These are phyloP conservation scores for Podarcis muralis DNA, from an alignment of 2,113 vertebrate genomes.

Conservation along the genomic window DNA sequence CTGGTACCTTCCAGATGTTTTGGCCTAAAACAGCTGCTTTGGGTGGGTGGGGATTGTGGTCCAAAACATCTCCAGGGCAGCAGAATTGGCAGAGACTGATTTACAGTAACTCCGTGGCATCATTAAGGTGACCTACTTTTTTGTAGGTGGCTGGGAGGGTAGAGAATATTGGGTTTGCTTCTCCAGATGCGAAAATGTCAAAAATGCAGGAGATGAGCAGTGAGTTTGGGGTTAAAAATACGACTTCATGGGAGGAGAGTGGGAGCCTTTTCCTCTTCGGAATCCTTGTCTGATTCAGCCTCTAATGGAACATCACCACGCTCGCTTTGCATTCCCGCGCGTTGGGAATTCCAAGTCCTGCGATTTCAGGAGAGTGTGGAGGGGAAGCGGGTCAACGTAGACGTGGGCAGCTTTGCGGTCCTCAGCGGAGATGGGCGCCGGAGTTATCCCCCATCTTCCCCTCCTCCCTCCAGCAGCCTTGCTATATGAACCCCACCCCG, in stretches of 20 bases:
- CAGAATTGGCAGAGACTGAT: no score
- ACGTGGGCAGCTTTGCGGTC: neutral
- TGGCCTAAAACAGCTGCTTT: no score
- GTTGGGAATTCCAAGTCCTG: neutral
- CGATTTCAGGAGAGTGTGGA: neutral
- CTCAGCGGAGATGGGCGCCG: neutral
- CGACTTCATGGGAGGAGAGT: neutral
- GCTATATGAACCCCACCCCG: neutral
- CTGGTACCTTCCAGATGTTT: neutral
- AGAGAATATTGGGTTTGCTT: no score
- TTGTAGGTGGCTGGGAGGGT: neutral
- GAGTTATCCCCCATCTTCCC: neutral
- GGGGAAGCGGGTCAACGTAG: neutral
- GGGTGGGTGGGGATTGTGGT: no score
- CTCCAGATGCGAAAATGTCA: neutral
- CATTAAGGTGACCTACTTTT: neutral
- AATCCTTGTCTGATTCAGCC: neutral
- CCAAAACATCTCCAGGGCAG: no score
- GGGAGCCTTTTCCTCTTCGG: neutral
- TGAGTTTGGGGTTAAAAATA: neutral
- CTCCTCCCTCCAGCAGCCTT: neutral
- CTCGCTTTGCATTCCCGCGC: neutral
- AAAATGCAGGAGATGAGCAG: neutral
- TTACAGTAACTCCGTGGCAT: no score
- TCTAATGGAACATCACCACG: neutral